Base-by-base conservation (phyloP, 1,140 invertebrate species). In the Drosophila pruinosa region DNA sequence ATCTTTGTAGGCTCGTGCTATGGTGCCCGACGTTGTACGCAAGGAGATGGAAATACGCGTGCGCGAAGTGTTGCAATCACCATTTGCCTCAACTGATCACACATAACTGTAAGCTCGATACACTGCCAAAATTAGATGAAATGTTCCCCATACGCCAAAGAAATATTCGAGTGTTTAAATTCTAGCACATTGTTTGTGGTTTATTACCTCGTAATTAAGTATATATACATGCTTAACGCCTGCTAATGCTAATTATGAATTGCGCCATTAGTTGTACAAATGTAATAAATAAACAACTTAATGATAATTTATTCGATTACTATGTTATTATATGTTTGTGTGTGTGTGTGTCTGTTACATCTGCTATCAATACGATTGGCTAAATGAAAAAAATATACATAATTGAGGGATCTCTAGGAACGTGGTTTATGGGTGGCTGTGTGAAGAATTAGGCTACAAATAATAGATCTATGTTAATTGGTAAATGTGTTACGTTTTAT, bases 11-110 rank as follows among this genome's bases (percentile, higher is more conserved):
- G 97, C 96, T 21, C 93, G 97, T 91, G 94, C 95, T 22, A 82
- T 97, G 61, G 96, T 98, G 7, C 97, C 97, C n/a, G 96, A 97
- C 90, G 93, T 94, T 8, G 95, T 98, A 0, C 97, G 98, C 89
- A 95, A 96, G 78, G 97, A 98, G 92, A 92, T 98, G n/a, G 86
- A 97, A 8, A 94, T 96, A 76, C 75, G 86, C 14, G 68, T 78
- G 39, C 65, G 74, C 12, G 57, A 52, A 10, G 73, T 63, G 4
- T 15, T 86, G 1, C 56, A 77, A 4, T 19, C 56, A 0, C 57
- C 47, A 0, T 5, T 62, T 2, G 39, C 31, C 31, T 3, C 21
- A 5, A 10, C 10, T 10, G 41, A 12, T 2, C 4, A 45, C 5
- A 8, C 19, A 14, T 14, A 12, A 10, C 2, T 39, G 4, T 4